Base-by-base conservation (phyloP, 2,888 invertebrate species). In the Rhyacophila evoluta region DNA sequence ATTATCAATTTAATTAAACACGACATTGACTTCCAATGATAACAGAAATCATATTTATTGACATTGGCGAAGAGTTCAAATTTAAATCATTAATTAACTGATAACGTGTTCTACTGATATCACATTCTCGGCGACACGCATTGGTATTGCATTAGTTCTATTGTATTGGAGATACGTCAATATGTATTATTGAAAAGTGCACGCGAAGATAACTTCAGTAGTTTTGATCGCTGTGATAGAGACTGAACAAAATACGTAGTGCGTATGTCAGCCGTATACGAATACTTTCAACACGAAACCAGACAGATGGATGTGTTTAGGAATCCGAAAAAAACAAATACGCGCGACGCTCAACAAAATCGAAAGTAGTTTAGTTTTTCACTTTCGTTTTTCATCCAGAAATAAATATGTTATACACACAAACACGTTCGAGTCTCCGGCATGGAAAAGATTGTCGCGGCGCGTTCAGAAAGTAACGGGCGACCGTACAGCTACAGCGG, bases 281-380 rank as follows among this genome's bases (percentile, higher is more conserved):
- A 25, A 25, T 19, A 55, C 19, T 55, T 8, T 8, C 19, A 25
- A 55, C 10, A 55, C 19, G 55, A 55, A 55, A 55, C 25, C 55
- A 55, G 55, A 55, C 55, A 55, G 55, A 55, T 55, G 55, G 55
- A 55, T 19, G 55, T 12, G 55, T 8, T n/a, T 12, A 25, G 55
- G 25, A 55, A 25, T 55, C 12, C 25, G 19, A 19, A 55, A 25
- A 55, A 55, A 55, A 55, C 1, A 55, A 55, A 55, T 10, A 55
- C 55, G 25, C 55, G 55, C 55, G 55, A 19, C 55, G 55, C 55
- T 19, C 25, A 19, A 25, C 8, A 74, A 74, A 74, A 78, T 39
- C 70, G 78, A 78, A 78, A 78, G 74, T 72, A 71, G 71, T 78
- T 78, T 55, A 55, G 55, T 55, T 78, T 78, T 78, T 78, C 78